phyloP scores from a whole-genome alignment of 2,888 invertebrate genomes.

The Nomada hirtipes region DNA sequence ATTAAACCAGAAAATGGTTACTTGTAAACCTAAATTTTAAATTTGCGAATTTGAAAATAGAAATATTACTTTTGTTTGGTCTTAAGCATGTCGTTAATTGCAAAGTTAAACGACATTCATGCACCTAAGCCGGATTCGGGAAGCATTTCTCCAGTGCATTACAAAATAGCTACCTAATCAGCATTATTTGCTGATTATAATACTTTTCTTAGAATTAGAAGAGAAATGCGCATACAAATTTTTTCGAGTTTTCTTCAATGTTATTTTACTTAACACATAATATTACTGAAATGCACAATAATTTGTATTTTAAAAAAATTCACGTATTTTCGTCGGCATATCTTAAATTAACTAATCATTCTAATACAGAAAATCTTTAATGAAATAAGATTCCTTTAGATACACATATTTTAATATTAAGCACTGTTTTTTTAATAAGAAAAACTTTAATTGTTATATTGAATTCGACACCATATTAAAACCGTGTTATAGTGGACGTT shows the following conservation, averaged over 20 bases:
- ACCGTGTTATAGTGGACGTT: conserved; percentile 30
- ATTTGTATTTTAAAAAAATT: conserved; percentile 13
- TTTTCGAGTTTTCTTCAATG: neutral
- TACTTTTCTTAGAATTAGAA: conserved; percentile 6
- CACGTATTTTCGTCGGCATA: neutral
- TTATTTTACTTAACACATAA: conserved; percentile 16
- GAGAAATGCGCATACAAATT: conserved; percentile 16
- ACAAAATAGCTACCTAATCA: conserved; percentile 24
- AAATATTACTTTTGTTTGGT: conserved; percentile 1
- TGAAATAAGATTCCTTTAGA: conserved; percentile 2
- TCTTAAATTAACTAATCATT: conserved; percentile 7
- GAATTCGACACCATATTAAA: conserved; percentile 17
- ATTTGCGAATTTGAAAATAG: conserved; percentile 6
- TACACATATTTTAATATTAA: neutral
- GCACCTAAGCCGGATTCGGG: conserved; percentile 15
- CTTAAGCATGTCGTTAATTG: neutral
- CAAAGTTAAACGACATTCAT: conserved; percentile 7
- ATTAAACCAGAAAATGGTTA: conserved; percentile 30
- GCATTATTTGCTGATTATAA: conserved; percentile 17
- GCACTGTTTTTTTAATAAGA: conserved; percentile 1
- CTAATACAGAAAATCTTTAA: neutral
- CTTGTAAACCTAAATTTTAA: neutral
- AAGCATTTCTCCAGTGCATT: conserved; percentile 35
- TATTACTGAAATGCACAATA: conserved; percentile 10
- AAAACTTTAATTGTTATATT: conserved; percentile 17